Evolutionary conservation across 2,113 vertebrate genomes (phyloP).

Genomic region (Pachycephala philippinensis): DNA sequence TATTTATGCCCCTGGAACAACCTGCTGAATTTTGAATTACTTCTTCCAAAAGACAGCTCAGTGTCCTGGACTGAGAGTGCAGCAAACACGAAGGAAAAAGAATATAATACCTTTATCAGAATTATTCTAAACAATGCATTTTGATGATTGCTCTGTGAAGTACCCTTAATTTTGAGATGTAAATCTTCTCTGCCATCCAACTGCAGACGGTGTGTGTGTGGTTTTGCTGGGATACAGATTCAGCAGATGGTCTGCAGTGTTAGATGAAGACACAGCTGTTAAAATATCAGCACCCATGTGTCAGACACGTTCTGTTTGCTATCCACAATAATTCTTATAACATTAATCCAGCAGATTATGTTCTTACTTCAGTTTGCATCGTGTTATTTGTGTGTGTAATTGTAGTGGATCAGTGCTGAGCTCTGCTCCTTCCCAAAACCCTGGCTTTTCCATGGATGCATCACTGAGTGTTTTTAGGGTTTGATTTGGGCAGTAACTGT

Average conservation of each 20-base stretch:
- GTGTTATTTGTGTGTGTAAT: accelerated
- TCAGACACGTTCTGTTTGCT: not conserved
- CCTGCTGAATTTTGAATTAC: not conserved
- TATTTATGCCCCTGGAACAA: not conserved
- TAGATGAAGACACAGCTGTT: not conserved
- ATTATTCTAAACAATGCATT: not conserved
- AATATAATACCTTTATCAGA: accelerated
- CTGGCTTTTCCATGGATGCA: not conserved
- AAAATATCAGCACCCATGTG: not conserved
- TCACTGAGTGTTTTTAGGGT: not conserved
- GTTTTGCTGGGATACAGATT: not conserved
- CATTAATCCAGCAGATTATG: not conserved
- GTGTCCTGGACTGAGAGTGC: no score
- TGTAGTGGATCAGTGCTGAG: not conserved
- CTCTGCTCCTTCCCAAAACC: not conserved
- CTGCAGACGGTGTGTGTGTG: not conserved
- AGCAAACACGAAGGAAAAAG: accelerated
- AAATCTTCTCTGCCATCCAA: not conserved
- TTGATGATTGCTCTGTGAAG: not conserved
- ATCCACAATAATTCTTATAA: not conserved
- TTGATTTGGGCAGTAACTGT: not conserved
- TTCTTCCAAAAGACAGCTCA: not conserved
- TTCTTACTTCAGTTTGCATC: not conserved
- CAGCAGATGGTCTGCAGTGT: not conserved
- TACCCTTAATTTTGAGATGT: not conserved